These are phyloP conservation scores for Lottia gigantea DNA, from an alignment of 2,888 invertebrate genomes.

Conservation along the genomic window DNA sequence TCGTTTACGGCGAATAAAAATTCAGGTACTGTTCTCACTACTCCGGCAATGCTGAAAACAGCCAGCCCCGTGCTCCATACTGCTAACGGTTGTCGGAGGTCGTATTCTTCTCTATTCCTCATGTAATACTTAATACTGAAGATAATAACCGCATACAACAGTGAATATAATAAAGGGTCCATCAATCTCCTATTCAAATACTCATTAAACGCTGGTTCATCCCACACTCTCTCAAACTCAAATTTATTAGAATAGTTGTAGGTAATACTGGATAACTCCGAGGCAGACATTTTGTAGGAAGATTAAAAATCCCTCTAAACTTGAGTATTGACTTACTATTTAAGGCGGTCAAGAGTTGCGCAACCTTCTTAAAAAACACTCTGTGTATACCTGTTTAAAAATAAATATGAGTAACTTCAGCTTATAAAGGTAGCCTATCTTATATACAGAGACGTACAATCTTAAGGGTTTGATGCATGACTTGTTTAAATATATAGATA, in stretches of 20 bases:
- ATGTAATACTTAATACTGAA: slow-evolving; percentile 94
- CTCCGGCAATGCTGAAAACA: slow-evolving; percentile 92
- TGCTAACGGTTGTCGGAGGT: slow-evolving; percentile 85
- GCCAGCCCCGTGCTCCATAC: slow-evolving; percentile 94
- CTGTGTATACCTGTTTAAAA: too few relatives aligned
- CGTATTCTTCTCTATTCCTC: slow-evolving; percentile 90
- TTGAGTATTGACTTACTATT: too few relatives aligned
- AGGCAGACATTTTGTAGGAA: background rate
- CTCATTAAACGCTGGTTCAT: slow-evolving; percentile 85
- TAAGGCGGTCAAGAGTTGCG: too few relatives aligned
- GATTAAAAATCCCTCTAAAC: too few relatives aligned
- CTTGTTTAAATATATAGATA: too few relatives aligned
- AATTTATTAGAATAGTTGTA: slow-evolving; percentile 76
- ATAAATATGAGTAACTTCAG: too few relatives aligned
- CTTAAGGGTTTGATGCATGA: too few relatives aligned
- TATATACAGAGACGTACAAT: too few relatives aligned
- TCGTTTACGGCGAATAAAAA: slow-evolving; percentile 87
- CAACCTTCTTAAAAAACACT: too few relatives aligned
- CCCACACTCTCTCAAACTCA: slow-evolving; percentile 94
- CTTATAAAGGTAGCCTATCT: too few relatives aligned
- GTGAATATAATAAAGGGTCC: slow-evolving; percentile 83
- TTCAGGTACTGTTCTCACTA: slow-evolving; percentile 88
- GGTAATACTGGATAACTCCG: slow-evolving; percentile 11
- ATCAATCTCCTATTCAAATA: slow-evolving; percentile 99
- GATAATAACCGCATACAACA: slow-evolving; percentile 87